These are phyloP conservation scores for Channa striata DNA, from an alignment of 2,797 vertebrate species.

Conservation along the genomic window DNA sequence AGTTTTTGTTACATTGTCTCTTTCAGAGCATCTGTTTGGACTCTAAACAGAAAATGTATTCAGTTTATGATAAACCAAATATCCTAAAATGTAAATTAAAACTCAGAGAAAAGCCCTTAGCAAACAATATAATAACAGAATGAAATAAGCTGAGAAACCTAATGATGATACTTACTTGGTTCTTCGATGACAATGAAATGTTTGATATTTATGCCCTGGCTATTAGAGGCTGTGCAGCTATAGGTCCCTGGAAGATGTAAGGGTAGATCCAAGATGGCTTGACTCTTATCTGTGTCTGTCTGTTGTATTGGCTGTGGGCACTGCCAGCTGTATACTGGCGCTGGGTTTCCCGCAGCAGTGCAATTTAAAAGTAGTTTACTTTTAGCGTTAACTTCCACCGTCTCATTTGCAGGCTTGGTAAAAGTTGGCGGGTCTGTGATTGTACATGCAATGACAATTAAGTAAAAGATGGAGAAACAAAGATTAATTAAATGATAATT, in stretches of 20 bases:
- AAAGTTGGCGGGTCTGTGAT: constrained; percentile 70
- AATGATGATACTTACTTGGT: constrained; percentile 57
- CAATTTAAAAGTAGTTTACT: constrained; percentile 57
- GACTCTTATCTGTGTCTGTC: background rate
- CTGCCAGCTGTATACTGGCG: constrained; percentile 64
- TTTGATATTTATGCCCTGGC: constrained; percentile 37
- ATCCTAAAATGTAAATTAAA: background rate
- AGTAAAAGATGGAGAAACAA: background rate
- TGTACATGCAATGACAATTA: background rate
- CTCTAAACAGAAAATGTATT: background rate
- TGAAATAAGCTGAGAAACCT: background rate
- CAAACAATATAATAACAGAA: background rate
- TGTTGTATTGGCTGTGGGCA: background rate
- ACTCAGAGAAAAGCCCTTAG: too few relatives aligned
- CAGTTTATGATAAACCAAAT: too few relatives aligned
- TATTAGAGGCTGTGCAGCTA: constrained; percentile 67
- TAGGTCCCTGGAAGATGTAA: constrained; percentile 61
- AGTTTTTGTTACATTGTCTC: constrained; percentile 55
- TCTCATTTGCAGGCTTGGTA: constrained; percentile 18
- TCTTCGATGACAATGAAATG: constrained; percentile 54
- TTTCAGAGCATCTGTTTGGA: constrained; percentile 21
- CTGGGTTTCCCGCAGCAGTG: constrained; percentile 68
- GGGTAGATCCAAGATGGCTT: constrained; percentile 9
- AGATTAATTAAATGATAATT: background rate
- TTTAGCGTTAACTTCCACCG: constrained; percentile 5